A percentile compares a stretch with the other conserved stretches of the same genome.
These are phyloP conservation scores for Lathronympha strigana DNA, from an alignment of 2,888 invertebrate genomes.

Conservation along the genomic window DNA sequence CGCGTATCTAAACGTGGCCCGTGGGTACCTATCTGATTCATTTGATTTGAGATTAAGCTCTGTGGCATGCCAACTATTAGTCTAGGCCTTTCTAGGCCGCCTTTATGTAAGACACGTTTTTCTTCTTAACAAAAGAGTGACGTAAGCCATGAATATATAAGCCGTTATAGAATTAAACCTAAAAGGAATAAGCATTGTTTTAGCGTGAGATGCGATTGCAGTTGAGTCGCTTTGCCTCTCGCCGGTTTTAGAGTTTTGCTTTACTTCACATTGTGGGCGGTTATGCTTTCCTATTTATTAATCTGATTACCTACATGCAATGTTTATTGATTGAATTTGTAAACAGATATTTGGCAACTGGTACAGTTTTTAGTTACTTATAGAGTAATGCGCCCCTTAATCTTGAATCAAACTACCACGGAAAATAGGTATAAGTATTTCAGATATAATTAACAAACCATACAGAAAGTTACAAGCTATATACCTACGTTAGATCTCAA, in stretches of 20 bases:
- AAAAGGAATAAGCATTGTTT: not conserved
- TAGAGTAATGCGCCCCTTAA: too few relatives aligned
- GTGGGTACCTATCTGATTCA: conserved; percentile 18
- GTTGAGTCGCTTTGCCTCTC: not conserved
- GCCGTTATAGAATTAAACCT: not conserved
- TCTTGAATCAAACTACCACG: too few relatives aligned
- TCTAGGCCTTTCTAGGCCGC: conserved; percentile 17
- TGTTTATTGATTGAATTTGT: not conserved
- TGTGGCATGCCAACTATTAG: conserved; percentile 13
- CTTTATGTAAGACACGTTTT: conserved; percentile 18
- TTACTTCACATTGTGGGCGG: not conserved
- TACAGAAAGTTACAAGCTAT: too few relatives aligned
- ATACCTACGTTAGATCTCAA: too few relatives aligned
- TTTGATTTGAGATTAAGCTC: conserved; percentile 27
- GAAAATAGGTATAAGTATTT: too few relatives aligned
- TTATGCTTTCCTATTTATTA: conserved; percentile 1
- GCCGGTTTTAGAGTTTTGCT: not conserved
- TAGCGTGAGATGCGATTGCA: not conserved
- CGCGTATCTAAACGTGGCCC: conserved; percentile 25
- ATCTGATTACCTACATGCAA: not conserved
- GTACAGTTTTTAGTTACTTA: too few relatives aligned
- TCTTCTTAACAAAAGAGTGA: not conserved
- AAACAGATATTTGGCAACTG: too few relatives aligned
- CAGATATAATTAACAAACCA: too few relatives aligned
- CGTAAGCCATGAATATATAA: not conserved